A percentile compares a stretch with the other conserved stretches of the same genome.
Evolutionary conservation across 2,888 invertebrate genomes (phyloP).

Genomic region (Uloborus plumipes): DNA sequence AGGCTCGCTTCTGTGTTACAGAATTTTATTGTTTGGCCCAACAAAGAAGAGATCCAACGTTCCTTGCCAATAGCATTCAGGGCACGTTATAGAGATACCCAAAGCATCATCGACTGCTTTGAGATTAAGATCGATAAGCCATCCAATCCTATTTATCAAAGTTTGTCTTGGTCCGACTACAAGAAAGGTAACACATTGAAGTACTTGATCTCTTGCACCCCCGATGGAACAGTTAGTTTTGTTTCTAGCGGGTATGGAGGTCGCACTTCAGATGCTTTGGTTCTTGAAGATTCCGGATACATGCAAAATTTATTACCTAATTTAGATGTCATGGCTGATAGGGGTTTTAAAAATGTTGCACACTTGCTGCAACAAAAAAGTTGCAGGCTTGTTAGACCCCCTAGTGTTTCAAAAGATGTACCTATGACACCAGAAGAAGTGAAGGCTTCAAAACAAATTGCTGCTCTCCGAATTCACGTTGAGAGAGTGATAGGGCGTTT

Average conservation of each 20-base stretch:
- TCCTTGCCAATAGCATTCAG: constrained; percentile 20
- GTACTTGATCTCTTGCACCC: constrained; percentile 68
- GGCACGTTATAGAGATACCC: constrained; percentile 9
- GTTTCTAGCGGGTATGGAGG: constrained; percentile 70
- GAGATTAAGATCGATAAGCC: no score
- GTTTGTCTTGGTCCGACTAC: constrained; percentile 69
- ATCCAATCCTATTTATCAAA: constrained; percentile 68
- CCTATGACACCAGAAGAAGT: constrained; percentile 8
- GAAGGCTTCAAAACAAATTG: background rate
- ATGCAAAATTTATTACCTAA: constrained; percentile 52
- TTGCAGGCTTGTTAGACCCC: constrained; percentile 14
- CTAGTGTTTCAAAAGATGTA: background rate
- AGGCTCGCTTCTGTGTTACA: no score
- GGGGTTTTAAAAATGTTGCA: no score
- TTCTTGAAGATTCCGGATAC: constrained; percentile 57
- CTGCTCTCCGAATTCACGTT: constrained; percentile 12
- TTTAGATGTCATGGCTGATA: constrained; percentile 66
- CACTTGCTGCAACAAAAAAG: constrained; percentile 23
- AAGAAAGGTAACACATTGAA: constrained; percentile 69
- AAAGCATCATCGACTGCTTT: constrained; percentile 71
- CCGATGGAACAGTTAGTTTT: constrained; percentile 69
- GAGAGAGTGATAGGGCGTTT: constrained; percentile 12
- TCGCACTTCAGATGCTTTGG: constrained; percentile 66
- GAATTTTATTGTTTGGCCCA: background rate
- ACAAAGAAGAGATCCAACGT: background rate